Base-by-base conservation (phyloP, 1,140 invertebrate species). In the Kradibia gibbosae region DNA sequence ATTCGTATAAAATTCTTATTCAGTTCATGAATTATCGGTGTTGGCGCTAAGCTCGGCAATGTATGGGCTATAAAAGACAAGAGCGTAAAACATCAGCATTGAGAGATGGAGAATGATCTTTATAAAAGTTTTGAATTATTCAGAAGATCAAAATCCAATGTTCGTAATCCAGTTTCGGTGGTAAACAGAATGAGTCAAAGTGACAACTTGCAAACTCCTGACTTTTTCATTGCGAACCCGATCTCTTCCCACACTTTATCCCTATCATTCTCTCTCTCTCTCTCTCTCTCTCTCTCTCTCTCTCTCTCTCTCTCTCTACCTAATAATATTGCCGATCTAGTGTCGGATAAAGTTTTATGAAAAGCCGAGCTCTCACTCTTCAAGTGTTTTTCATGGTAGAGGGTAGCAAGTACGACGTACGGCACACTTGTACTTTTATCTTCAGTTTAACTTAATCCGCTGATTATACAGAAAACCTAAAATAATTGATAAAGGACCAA, bases 161-260 rank as follows among this genome's bases (percentile, higher is more conserved):
- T 88, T 89, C n/a, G n/a, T n/a, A n/a, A n/a, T n/a, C n/a, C 89
- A 89, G 88, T 91, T 90, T 89, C 77, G 74, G 77, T 20, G 42
- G 77, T 62, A 77, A 67, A 86, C 85, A 85, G 86, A 89, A 88
- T 88, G 86, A 84, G 84, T 67, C 74, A 83, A 87, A 84, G 84
- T 86, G 83, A 84, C 85, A 82, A 76, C 83, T 86, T 85, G 65
- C 62, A 53, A 78, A 70, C 84, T 86, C 83, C 83, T 86, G 86
- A 83, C 78, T 85, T 83, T 82, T 83, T 81, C 82, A 84, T 82
- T 78, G 82, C 82, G 83, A 75, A 88, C 89, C 88, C 86, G 87
- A 87, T 88, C 86, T 85, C 85, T 85, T 83, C 85, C 86, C 86
- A 88, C 85, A 86, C 87, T 86, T 89, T 88, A 88, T 90, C 87